Evolutionary conservation across 2,888 invertebrate species (phyloP), one percentile per base, ranked within the genome.

Genomic region (Platynereis dumerilii): DNA sequence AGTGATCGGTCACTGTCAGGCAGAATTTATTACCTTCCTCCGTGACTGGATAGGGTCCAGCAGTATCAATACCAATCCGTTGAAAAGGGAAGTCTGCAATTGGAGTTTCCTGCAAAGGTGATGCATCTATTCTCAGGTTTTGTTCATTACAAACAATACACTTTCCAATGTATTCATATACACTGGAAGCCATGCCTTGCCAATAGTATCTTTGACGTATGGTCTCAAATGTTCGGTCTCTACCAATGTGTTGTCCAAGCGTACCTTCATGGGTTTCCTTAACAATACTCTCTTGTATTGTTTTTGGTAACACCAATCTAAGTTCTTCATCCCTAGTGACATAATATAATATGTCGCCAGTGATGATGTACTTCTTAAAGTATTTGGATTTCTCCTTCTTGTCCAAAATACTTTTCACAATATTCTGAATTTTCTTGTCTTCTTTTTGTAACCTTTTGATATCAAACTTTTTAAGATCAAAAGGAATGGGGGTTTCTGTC

Each of bases 31-130:
- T n/a, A n/a, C n/a, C n/a, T 20, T 5, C 5, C 17, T 5, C 48
- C 17, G 48, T 48, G 7, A 12, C 20, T 48, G 7, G 5, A n/a
- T 48, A 48, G 7, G 48, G 48, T 22, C 48, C 48, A 12, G 20
- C n/a, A 22, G 22, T n/a, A n/a, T 48, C 48, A 5, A 48, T 48
- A 7, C 48, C 48, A n/a, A 48, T 22, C 20, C 7, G 5, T 48
- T 48, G 20, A 48, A 48, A 48, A 20, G 48, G 48, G 22, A 10
- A 48, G 17, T 48, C 17, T 48, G 48, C 7, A 48, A 48, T 48
- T 22, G 7, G 10, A n/a, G 22, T 48, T 3, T 48, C 22, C 7
- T 22, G 20, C 10, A 48, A 7, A 12, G 48, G 48, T 3, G 22
- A 5, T 48, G 20, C 22, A 10, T 48, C 5, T 5, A n/a, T n/a